These are phyloP conservation scores for Halichondria panicea DNA, from an alignment of 37 sponge, comb jelly and placozoan species.

Conservation along the genomic window DNA sequence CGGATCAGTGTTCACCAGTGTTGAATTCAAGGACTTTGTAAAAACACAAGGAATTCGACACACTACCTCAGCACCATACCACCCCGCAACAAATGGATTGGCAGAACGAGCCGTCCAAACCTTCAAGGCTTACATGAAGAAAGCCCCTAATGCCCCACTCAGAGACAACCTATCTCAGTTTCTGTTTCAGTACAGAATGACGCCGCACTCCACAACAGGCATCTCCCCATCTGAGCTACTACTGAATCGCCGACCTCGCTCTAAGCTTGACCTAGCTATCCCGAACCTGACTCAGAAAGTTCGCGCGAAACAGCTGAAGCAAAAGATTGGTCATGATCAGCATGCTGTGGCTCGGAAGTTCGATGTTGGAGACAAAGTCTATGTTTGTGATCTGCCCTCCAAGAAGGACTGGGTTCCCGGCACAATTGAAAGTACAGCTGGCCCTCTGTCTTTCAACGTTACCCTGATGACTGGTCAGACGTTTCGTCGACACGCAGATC, in stretches of 20 bases:
- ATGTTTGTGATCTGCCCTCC: background rate
- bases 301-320: slow-evolving; percentile 12
- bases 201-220: slow-evolving; percentile 41
- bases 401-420: too few relatives aligned
- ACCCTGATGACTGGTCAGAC: too few relatives aligned
- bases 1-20: slow-evolving; percentile 37
- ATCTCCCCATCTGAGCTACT: slow-evolving; percentile 47
- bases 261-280: slow-evolving; percentile 14
- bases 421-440: too few relatives aligned
- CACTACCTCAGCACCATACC: slow-evolving; percentile 34
- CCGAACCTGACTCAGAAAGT: slow-evolving; percentile 23
- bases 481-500: too few relatives aligned
- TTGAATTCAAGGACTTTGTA: slow-evolving; percentile 29
- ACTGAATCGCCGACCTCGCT: slow-evolving; percentile 23
- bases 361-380: slow-evolving; percentile 6
- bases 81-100: slow-evolving; percentile 59
- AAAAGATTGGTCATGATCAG: slow-evolving; percentile 1
- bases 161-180: slow-evolving; percentile 17
- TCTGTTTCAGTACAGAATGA: slow-evolving; percentile 47
- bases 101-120: slow-evolving; percentile 51
- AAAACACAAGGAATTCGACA: slow-evolving; percentile 23
- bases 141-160: background rate
- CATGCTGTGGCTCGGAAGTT: background rate
- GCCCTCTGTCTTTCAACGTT: too few relatives aligned
- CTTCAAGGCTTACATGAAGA: slow-evolving; percentile 18